These are phyloP conservation scores for Drosophila prostipennis DNA, from an alignment of 2,888 invertebrate genomes.

Conservation along the genomic window DNA sequence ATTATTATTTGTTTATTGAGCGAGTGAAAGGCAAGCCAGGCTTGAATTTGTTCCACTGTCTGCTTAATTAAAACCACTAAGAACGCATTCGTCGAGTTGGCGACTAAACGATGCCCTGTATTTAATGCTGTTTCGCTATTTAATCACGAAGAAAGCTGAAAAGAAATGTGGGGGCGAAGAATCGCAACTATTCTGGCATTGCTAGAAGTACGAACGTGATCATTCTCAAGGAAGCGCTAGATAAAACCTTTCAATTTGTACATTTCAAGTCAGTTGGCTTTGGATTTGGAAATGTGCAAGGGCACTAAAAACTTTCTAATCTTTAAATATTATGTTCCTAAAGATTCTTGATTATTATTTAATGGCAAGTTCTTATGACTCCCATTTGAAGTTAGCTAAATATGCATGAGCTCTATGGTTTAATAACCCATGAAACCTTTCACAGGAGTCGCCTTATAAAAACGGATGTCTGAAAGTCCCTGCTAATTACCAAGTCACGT, in stretches of 20 bases:
- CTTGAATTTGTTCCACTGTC: slow-evolving; percentile 75
- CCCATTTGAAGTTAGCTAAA: not conserved
- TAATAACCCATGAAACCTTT: not conserved
- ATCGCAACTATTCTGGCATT: not conserved
- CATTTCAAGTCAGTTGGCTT: not conserved
- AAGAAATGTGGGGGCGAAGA: not conserved
- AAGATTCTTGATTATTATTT: no score
- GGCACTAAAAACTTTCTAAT: no score
- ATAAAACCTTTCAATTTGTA: not conserved
- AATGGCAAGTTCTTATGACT: not conserved
- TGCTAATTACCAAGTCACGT: not conserved
- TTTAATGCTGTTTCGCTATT: not conserved
- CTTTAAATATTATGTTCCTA: not conserved
- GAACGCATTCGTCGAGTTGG: not conserved
- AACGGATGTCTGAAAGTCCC: not conserved
- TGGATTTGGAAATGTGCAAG: not conserved
- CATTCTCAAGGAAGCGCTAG: not conserved
- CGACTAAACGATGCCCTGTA: slow-evolving; percentile 31
- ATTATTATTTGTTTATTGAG: slow-evolving; percentile 62
- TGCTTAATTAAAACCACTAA: slow-evolving; percentile 67
- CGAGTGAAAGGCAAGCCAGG: slow-evolving; percentile 39
- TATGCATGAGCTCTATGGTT: not conserved
- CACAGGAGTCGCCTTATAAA: not conserved
- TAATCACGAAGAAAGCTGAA: not conserved
- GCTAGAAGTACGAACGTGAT: slow-evolving; percentile 13